Evolutionary conservation across 2,888 invertebrate species (phyloP).

Genomic region (Hirtodrosophila cameraria): DNA sequence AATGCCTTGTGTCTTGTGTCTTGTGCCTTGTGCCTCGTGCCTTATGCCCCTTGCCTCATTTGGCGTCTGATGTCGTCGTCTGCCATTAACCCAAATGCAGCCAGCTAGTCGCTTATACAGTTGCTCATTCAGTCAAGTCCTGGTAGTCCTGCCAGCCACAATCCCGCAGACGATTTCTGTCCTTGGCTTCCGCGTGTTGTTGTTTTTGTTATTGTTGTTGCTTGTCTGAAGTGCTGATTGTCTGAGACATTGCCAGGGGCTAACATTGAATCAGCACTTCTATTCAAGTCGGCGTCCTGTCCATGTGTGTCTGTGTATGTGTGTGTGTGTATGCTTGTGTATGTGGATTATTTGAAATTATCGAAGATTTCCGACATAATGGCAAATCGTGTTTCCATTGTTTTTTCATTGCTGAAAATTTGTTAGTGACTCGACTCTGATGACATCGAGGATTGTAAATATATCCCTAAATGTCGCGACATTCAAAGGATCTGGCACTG

Average conservation of each 20-base stretch:
- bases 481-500: slow-evolving; percentile 15
- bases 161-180: slow-evolving; percentile 41
- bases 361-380: slow-evolving; percentile 76
- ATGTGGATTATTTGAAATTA: slow-evolving; percentile 73
- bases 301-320: slow-evolving; percentile 13
- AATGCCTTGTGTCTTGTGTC: slow-evolving; percentile 28
- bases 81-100: slow-evolving; percentile 53
- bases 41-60: background rate
- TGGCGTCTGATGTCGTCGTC: slow-evolving; percentile 29
- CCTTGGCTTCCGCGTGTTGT: slow-evolving; percentile 37
- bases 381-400: slow-evolving; percentile 68
- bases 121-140: slow-evolving; percentile 57
- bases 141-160: slow-evolving; percentile 29
- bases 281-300: slow-evolving; percentile 20
- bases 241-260: slow-evolving; percentile 44
- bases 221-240: slow-evolving; percentile 53
- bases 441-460: slow-evolving; percentile 45
- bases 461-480: slow-evolving; percentile 34
- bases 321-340: slow-evolving; percentile 4
- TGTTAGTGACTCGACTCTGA: slow-evolving; percentile 51
- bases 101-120: slow-evolving; percentile 39
- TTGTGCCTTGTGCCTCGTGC: background rate
- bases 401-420: slow-evolving; percentile 64
- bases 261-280: slow-evolving; percentile 45
- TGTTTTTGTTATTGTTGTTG: slow-evolving; percentile 14